Conservation (phyloP, 1,140 invertebrate species). For the Neodiprion virginianus region DNA sequence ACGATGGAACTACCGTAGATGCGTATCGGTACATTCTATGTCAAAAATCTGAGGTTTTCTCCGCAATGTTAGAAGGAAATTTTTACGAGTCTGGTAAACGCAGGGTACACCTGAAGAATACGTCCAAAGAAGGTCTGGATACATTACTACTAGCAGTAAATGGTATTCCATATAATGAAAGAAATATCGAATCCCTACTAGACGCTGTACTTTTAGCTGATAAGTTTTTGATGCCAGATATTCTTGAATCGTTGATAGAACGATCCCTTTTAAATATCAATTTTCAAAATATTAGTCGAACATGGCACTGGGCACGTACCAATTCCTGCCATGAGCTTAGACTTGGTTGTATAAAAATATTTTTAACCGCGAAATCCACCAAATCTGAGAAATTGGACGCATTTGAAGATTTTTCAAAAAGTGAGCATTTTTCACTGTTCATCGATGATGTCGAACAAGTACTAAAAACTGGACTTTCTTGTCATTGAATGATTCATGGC, state of each 20-base stretch:
- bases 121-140: slow-evolving; percentile 63
- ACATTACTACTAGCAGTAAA: slow-evolving; percentile 61
- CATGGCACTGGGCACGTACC: slow-evolving; percentile 55
- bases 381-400: slow-evolving; percentile 41
- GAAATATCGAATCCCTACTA: slow-evolving; percentile 65
- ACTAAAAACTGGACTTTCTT: background rate
- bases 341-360: slow-evolving; percentile 52
- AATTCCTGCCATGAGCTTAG: slow-evolving; percentile 48
- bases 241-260: slow-evolving; percentile 63
- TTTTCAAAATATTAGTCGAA: slow-evolving; percentile 50
- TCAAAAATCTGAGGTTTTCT: slow-evolving; percentile 70
- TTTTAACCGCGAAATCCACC: slow-evolving; percentile 50
- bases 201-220: slow-evolving; percentile 72
- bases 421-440: slow-evolving; percentile 48
- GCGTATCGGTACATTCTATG: slow-evolving; percentile 68
- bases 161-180: slow-evolving; percentile 58
- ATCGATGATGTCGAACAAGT: slow-evolving; percentile 42
- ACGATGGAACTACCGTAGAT: slow-evolving; percentile 67
- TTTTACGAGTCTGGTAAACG: slow-evolving; percentile 71
- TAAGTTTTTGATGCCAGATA: slow-evolving; percentile 68
- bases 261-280: slow-evolving; percentile 49
- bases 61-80: slow-evolving; percentile 69
- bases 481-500: background rate
- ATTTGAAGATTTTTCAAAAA: slow-evolving; percentile 47
- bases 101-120: slow-evolving; percentile 64